Evolutionary conservation across 2,113 vertebrate species (phyloP).

Genomic region (Marmota flaviventris): DNA sequence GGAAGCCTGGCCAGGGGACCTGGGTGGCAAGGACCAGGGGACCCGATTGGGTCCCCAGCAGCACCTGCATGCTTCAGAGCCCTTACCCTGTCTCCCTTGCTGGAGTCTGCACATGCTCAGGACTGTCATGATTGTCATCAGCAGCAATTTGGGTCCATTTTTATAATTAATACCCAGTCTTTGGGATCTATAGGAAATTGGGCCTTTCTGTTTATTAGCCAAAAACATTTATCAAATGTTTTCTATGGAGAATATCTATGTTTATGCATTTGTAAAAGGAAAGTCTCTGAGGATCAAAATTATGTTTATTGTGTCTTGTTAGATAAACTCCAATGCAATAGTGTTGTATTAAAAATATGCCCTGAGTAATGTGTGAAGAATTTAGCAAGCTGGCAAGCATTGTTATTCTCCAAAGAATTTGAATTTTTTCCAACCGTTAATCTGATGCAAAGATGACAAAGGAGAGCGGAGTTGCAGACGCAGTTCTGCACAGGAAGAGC

Average conservation of each 20-base stretch:
- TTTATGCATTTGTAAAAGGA: conserved; percentile 17
- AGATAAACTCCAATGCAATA: neutral
- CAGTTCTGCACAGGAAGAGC: neutral
- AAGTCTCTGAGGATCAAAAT: conserved; percentile 29
- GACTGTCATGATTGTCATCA: neutral
- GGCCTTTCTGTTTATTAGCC: conserved; percentile 14
- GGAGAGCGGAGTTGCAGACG: neutral
- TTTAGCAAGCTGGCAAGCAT: neutral
- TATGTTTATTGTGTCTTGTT: neutral
- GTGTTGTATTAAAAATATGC: conserved; percentile 26
- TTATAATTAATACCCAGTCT: neutral
- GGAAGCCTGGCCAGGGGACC: neutral
- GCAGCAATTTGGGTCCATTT: neutral
- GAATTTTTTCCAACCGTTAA: neutral
- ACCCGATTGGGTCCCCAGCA: neutral
- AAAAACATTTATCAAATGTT: conserved; percentile 26
- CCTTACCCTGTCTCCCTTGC: neutral
- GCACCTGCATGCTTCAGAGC: neutral
- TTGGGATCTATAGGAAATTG: conserved; percentile 21
- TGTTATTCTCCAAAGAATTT: neutral
- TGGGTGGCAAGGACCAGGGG: fast-evolving
- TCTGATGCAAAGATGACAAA: neutral
- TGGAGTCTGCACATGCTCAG: neutral
- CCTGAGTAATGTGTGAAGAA: neutral
- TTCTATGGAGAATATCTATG: neutral